Evolutionary conservation across 2,797 vertebrate genomes (phyloP).

Genomic region (Enteromius viviparus): DNA sequence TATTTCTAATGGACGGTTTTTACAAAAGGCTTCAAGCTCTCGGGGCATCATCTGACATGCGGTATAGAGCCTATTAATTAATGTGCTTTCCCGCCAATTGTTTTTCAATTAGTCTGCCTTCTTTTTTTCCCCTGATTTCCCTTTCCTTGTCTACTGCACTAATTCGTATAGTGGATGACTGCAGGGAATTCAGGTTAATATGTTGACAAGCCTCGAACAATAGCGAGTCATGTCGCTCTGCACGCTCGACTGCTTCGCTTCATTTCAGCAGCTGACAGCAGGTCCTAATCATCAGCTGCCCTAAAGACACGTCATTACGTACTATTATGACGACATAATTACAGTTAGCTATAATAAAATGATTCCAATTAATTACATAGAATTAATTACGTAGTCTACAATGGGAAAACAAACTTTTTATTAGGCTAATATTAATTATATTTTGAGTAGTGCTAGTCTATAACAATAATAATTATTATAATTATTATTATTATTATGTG

Average conservation of each 20-base stretch:
- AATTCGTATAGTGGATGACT: constrained; percentile 84
- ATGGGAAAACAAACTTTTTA: background rate
- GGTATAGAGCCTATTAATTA: constrained; percentile 79
- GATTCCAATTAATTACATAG: constrained; percentile 86
- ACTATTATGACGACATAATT: constrained; percentile 92
- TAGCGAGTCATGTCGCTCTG: constrained; percentile 92
- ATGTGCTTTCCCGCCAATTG: constrained; percentile 79
- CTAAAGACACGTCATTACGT: constrained; percentile 89
- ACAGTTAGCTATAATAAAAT: constrained; percentile 89
- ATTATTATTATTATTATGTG: background rate
- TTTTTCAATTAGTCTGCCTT: constrained; percentile 76
- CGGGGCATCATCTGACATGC: constrained; percentile 75
- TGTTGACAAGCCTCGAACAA: constrained; percentile 98
- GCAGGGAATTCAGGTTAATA: constrained; percentile 99
- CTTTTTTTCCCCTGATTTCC: constrained; percentile 64
- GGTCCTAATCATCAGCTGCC: constrained; percentile 95
- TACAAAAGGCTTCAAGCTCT: constrained; percentile 73
- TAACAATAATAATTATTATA: background rate
- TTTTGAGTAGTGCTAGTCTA: too few relatives aligned
- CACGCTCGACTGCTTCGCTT: constrained; percentile 89
- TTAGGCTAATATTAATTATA: background rate
- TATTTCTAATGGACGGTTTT: constrained; percentile 56
- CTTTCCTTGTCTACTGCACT: constrained; percentile 66
- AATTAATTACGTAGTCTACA: background rate
- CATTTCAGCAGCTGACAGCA: constrained; percentile 89